Conservation (phyloP, 1,140 invertebrate genomes). For the Thereuonema tuberculata region DNA sequence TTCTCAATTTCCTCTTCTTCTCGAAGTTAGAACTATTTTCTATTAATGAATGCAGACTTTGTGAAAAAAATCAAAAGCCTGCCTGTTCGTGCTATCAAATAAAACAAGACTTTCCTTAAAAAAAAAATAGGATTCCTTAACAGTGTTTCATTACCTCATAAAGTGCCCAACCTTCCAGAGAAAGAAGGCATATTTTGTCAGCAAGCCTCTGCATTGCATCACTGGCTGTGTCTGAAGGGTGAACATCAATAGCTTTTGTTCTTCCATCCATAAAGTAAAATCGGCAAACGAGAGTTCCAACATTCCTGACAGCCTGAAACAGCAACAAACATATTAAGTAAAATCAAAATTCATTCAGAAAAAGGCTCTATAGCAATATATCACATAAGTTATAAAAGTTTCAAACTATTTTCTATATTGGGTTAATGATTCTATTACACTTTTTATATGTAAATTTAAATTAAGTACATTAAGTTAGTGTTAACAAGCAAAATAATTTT, state of each 20-base stretch:
- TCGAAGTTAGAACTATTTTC: too few relatives aligned
- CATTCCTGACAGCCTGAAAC: conserved; percentile 63
- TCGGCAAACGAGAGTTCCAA: conserved; percentile 83
- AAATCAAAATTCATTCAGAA: conserved; percentile 5
- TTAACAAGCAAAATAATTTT: too few relatives aligned
- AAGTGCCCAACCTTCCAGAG: conserved; percentile 84
- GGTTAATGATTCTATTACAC: too few relatives aligned
- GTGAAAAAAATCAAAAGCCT: too few relatives aligned
- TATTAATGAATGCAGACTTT: too few relatives aligned
- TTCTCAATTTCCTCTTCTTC: too few relatives aligned
- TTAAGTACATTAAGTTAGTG: too few relatives aligned
- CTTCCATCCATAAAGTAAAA: conserved; percentile 91
- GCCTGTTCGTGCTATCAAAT: too few relatives aligned
- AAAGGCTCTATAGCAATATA: not conserved
- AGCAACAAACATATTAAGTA: not conserved
- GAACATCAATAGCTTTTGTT: conserved; percentile 88
- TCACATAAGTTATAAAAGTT: not conserved
- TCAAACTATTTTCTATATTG: too few relatives aligned
- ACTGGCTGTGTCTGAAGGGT: conserved; percentile 82
- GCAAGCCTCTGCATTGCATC: conserved; percentile 78
- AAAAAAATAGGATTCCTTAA: too few relatives aligned
- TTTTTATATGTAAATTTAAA: too few relatives aligned
- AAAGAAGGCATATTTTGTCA: conserved; percentile 68
- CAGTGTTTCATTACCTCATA: conserved; percentile 54
- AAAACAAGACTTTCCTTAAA: too few relatives aligned